These are phyloP conservation scores for Hypsibius dujardini DNA, from an alignment of 1,140 invertebrate genomes.

Conservation along the genomic window DNA sequence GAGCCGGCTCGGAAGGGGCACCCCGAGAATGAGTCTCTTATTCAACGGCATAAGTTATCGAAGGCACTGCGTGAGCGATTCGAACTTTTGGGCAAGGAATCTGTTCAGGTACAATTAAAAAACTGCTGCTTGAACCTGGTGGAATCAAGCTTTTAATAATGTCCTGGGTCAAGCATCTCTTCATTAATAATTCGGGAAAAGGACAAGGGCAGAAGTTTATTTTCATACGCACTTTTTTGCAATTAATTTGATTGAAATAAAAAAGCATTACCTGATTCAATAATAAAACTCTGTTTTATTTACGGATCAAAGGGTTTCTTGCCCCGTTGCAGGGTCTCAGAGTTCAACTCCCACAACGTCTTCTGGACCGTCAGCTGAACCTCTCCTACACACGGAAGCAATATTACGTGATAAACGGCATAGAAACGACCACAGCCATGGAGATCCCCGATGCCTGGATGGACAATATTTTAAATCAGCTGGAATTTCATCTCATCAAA, in stretches of 20 bases:
- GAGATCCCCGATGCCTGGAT: constrained; percentile 15
- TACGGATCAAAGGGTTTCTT: too few relatives aligned
- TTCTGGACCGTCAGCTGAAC: constrained; percentile 9
- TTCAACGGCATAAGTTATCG: constrained; percentile 1
- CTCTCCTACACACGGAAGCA: constrained; percentile 7
- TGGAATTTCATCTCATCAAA: not conserved
- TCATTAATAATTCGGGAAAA: too few relatives aligned
- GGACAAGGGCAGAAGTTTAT: too few relatives aligned
- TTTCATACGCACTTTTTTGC: too few relatives aligned
- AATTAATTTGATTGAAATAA: too few relatives aligned
- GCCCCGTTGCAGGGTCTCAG: not conserved
- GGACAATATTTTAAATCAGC: constrained; percentile 13
- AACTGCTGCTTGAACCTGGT: too few relatives aligned
- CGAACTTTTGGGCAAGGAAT: not conserved
- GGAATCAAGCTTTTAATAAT: too few relatives aligned
- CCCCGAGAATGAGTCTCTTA: not conserved
- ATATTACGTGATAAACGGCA: constrained; percentile 11
- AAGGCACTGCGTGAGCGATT: not conserved
- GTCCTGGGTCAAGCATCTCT: too few relatives aligned
- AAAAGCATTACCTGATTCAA: too few relatives aligned
- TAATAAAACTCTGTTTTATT: too few relatives aligned
- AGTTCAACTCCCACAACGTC: not conserved
- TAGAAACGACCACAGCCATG: constrained; percentile 9
- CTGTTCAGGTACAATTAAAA: not conserved
- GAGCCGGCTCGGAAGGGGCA: not conserved